Percentiles rank a stretch among this genome's conserved stretches.
These are phyloP conservation scores for Ennomos fuscantarius DNA, from an alignment of 2,888 invertebrate genomes.

Conservation along the genomic window DNA sequence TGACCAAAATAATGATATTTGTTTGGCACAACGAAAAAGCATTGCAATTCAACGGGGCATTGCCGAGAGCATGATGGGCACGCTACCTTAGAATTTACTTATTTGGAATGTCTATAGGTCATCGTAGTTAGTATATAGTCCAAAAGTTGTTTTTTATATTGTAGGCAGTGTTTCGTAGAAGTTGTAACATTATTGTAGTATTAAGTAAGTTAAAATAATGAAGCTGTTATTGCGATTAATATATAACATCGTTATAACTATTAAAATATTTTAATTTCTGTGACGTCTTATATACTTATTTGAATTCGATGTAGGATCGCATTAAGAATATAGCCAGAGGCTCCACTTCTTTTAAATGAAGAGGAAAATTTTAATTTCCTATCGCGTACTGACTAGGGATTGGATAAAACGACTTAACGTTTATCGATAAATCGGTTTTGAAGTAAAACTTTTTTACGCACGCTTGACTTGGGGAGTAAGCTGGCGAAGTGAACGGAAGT, in stretches of 20 bases:
- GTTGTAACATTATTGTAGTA: too few relatives aligned
- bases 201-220: too few relatives aligned
- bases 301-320: slow-evolving; percentile 71
- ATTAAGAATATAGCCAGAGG: slow-evolving; percentile 82
- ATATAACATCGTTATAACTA: background rate
- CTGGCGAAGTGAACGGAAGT: too few relatives aligned
- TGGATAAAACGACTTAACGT: slow-evolving; percentile 33
- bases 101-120: too few relatives aligned
- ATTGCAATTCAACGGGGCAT: background rate
- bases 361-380: slow-evolving; percentile 86
- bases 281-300: background rate
- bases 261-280: too few relatives aligned
- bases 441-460: too few relatives aligned
- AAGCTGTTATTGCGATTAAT: slow-evolving; percentile 30
- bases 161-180: too few relatives aligned
- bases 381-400: slow-evolving; percentile 75
- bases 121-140: too few relatives aligned
- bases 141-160: too few relatives aligned
- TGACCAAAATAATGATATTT: background rate
- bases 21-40: background rate
- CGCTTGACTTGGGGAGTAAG: too few relatives aligned
- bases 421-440: slow-evolving; percentile 39
- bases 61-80: too few relatives aligned
- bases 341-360: slow-evolving; percentile 84
- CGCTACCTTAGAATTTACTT: too few relatives aligned